Evolutionary conservation across 64 coral and sea anemone species (phyloP).

Genomic region (Orbicella faveolata): DNA sequence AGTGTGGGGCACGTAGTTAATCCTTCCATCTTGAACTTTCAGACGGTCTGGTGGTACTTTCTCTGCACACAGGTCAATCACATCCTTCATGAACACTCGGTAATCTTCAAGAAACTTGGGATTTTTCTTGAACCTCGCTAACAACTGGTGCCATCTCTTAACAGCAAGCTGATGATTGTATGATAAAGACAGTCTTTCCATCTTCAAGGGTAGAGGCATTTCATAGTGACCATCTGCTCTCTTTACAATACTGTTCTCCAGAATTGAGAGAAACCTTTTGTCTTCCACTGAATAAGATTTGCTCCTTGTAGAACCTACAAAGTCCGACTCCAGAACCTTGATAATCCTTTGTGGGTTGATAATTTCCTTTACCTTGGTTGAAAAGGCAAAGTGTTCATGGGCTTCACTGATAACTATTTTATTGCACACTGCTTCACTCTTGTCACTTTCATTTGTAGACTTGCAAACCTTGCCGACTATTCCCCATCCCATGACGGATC

Average conservation of each 20-base stretch:
- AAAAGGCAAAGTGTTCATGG: constrained; percentile 40
- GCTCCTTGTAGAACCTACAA: constrained; percentile 27
- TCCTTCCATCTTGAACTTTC: constrained; percentile 13
- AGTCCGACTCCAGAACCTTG: constrained; percentile 60
- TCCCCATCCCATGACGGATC: constrained; percentile 66
- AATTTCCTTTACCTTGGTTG: constrained; percentile 42
- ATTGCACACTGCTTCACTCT: constrained; percentile 24
- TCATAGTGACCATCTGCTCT: constrained; percentile 54
- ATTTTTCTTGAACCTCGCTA: constrained; percentile 46
- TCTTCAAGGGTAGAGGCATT: constrained; percentile 64
- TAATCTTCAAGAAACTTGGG: constrained; percentile 46
- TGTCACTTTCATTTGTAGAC: not conserved
- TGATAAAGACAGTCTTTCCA: constrained; percentile 9
- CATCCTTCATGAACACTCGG: constrained; percentile 42
- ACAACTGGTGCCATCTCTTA: constrained; percentile 64
- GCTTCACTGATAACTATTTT: not conserved
- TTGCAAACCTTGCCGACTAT: constrained; percentile 67
- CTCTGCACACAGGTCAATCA: constrained; percentile 45
- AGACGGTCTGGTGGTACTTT: not conserved
- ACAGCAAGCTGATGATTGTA: constrained; percentile 52
- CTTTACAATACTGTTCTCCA: constrained; percentile 55
- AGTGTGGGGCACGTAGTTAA: constrained; percentile 31
- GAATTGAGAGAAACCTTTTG: constrained; percentile 35
- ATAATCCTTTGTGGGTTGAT: constrained; percentile 51
- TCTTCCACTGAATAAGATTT: constrained; percentile 59